A percentile compares a stretch with the other conserved stretches of the same genome.
phyloP scores from a whole-genome alignment of 1,140 invertebrate genomes.

The Neomicropteryx cornuta region DNA sequence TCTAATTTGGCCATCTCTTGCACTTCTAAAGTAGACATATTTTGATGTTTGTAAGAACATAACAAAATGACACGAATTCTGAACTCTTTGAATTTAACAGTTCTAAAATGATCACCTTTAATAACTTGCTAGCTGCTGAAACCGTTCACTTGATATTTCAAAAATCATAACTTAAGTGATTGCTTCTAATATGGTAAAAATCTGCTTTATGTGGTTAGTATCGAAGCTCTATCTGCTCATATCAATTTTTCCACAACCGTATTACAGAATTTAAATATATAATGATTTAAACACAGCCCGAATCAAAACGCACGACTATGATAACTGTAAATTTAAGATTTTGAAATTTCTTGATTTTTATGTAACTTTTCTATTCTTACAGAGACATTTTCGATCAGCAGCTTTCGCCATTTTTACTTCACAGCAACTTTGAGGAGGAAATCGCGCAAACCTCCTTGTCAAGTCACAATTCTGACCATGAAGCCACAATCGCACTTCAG shows the following conservation, averaged over 20 bases:
- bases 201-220: slow-evolving; percentile 1
- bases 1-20: too few species aligned
- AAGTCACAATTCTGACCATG: slow-evolving; percentile 18
- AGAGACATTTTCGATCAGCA: slow-evolving; percentile 35
- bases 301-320: not conserved
- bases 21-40: too few species aligned
- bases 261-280: too few species aligned
- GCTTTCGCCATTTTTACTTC: slow-evolving; percentile 32
- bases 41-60: too few species aligned
- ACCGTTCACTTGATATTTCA: too few species aligned
- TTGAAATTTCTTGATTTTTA: slow-evolving; percentile 1
- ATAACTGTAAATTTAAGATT: not conserved
- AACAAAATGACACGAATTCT: too few species aligned
- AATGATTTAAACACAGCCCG: not conserved
- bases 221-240: not conserved
- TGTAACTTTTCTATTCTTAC: slow-evolving; percentile 7
- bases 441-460: slow-evolving; percentile 7
- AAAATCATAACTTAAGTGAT: too few species aligned
- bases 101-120: too few species aligned
- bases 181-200: too few species aligned
- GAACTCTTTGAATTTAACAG: too few species aligned
- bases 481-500: slow-evolving; percentile 19
- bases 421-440: slow-evolving; percentile 29
- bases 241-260: too few species aligned
- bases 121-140: too few species aligned